Base-by-base conservation (phyloP, 2,113 vertebrate genomes). In the Melanerpes aurifrons region DNA sequence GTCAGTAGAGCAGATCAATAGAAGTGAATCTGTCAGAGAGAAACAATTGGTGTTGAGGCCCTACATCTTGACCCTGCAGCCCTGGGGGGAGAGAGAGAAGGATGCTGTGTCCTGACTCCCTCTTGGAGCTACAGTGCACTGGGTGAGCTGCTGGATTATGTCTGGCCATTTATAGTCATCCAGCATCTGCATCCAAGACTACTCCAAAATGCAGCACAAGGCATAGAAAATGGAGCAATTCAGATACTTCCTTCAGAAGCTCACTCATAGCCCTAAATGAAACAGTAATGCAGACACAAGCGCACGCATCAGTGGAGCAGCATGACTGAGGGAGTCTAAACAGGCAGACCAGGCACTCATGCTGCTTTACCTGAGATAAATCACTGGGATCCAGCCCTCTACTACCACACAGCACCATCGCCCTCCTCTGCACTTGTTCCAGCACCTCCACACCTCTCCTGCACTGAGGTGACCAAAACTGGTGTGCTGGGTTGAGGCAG, bases 281-380 rank as follows among this genome's bases (percentile, higher is more conserved):
- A 72, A 20, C 15, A 48, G 10, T 24, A 45, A 37, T 7, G 15
- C 22, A 37, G 40, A 29, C 25, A 26, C 18, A 50, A 9, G 45
- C 47, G 15, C 0, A 1, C 28, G 45, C 31, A 61, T 1, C 16
- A 48, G 18, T 26, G 48, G 3, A 67, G 17, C 47, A 63, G 18
- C 20, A 3, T 8, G 73, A 6, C 79, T 80, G 35, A 68, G n/a
- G 21, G 8, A 61, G 9, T 31, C 48, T 40, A 45, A 59, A 10
- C n/a, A n/a, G n/a, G n/a, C n/a, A n/a, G n/a, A n/a, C n/a, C 28
- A 58, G n/a, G 14, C 10, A 28, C 16, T 17, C 53, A 26, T 0
- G 0, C 16, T 64, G 35, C 62, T 75, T 81, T 18, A 40, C 29
- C n/a, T 47, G 57, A 81, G n/a, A 35, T 63, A 7, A 18, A 48